Percentiles rank a stretch among this genome's conserved stretches.
Conservation (phyloP, 2,797 vertebrate species). For the Crossoptilon crossoptilon region DNA sequence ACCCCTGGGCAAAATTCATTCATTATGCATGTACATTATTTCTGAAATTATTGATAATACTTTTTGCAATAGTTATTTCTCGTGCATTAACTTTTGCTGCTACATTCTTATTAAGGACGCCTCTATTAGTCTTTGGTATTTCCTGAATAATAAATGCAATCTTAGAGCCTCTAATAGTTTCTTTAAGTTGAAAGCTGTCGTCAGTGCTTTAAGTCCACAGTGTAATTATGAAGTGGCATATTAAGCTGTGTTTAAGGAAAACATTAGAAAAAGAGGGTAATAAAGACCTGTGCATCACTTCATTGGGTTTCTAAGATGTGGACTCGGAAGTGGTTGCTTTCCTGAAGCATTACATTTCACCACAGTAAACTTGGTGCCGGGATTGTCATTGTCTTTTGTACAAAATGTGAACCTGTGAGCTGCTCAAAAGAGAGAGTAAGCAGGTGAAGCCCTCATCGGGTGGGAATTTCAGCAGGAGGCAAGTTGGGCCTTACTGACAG, state of each 20-base stretch:
- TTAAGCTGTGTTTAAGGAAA: not conserved
- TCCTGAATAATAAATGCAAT: constrained; percentile 75
- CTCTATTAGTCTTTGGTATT: constrained; percentile 86
- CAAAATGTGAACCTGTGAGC: rapidly evolving
- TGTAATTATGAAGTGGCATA: constrained; percentile 13
- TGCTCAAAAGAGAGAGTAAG: not conserved
- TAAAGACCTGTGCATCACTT: not conserved
- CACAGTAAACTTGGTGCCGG: not conserved
- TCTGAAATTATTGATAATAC: constrained; percentile 93
- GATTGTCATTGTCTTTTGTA: not conserved
- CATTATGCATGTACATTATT: constrained; percentile 92
- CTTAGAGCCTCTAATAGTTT: constrained; percentile 48
- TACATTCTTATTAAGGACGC: constrained; percentile 87
- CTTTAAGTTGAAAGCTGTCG: constrained; percentile 61
- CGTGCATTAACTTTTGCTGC: constrained; percentile 89
- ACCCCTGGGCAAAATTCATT: constrained; percentile 89
- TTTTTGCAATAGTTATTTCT: constrained; percentile 92
- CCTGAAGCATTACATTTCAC: not conserved
- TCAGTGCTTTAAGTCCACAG: constrained; percentile 61
- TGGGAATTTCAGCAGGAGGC: not conserved
- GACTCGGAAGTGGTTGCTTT: not conserved
- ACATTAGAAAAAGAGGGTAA: not conserved
- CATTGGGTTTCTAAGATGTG: not conserved
- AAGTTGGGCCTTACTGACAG: not conserved
- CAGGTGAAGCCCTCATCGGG: not conserved